Base-by-base conservation (phyloP, 2,113 vertebrate species). In the Pavo muticus region DNA sequence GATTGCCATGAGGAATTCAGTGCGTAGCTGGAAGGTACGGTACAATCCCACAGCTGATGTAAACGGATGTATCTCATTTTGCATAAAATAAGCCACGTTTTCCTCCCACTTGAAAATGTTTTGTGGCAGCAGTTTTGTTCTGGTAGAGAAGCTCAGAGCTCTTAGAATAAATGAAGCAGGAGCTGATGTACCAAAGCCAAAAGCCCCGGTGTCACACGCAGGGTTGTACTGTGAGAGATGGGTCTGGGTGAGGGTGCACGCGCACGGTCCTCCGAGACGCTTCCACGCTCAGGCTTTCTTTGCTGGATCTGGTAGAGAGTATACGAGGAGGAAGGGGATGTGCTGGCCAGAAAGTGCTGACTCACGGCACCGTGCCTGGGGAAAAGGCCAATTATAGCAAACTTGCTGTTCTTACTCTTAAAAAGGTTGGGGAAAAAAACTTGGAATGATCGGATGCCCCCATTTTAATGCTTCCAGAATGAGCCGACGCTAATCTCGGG, bases 311-410 rank as follows among this genome's bases (percentile, higher is more conserved):
- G 0, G 19, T 40, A 40, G 80, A 81, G 79, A 10, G 4, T 48
- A 14, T 92, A 93, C 70, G 84, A 85, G 68, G 76, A 67, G 73
- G 63, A 78, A 50, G 67, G 59, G 59, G 80, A 86, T 42, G 11
- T 56, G 45, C 48, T 73, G 78, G 84, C 87, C 81, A 73, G 78
- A 91, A 94, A 78, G 50, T 52, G 91, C 94, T 91, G 89, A 95
- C 64, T 97, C 87, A 92, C 87, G 74, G 82, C 73, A 80, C 76
- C 2, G 4, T 79, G 59, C n/a, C 71, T 2, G 20, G 87, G 89
- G 85, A 67, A 69, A 77, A 57, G 35, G 89, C 84, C 84, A 84
- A 61, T 91, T 94, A 74, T 4, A 79, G 91, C 35, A 85, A 85
- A 74, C 56, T 74, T 0, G 0, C 84, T 79, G 21, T 63, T 79